phyloP scores from a whole-genome alignment of 2,113 vertebrate genomes.

The Perccottus glenii region DNA sequence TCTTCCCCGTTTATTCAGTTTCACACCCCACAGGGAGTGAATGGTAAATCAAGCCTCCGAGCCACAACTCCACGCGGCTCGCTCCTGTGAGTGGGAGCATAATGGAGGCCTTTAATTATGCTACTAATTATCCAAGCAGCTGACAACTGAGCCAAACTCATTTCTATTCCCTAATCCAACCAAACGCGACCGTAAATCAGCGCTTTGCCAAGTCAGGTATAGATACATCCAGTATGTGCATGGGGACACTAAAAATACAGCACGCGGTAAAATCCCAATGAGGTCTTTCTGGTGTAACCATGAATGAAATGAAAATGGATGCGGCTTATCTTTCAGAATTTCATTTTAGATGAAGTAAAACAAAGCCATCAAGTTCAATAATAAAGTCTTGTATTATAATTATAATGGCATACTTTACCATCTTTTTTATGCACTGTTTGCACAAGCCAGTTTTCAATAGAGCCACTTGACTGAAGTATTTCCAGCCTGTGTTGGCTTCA shows the following conservation, averaged over 20 bases:
- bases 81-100: slow-evolving; percentile 54
- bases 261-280: neutral
- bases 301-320: neutral
- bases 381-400: neutral
- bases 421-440: neutral
- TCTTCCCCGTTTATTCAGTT: slow-evolving; percentile 38
- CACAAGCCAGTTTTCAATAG: neutral
- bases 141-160: slow-evolving; percentile 54
- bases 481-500: neutral
- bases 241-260: slow-evolving; percentile 1
- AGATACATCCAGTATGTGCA: slow-evolving; percentile 21
- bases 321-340: neutral
- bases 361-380: neutral
- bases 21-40: slow-evolving; percentile 39
- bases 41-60: slow-evolving; percentile 53
- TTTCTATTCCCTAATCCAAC: slow-evolving; percentile 48
- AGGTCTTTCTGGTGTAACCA: neutral
- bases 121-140: slow-evolving; percentile 68
- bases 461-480: neutral
- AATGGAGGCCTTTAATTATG: slow-evolving; percentile 73
- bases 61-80: slow-evolving; percentile 48
- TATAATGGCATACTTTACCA: neutral
- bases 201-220: slow-evolving; percentile 27
- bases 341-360: neutral
- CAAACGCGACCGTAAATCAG: slow-evolving; percentile 18